Conservation (phyloP, 2,113 vertebrate genomes). For the Urocitellus parryii region DNA sequence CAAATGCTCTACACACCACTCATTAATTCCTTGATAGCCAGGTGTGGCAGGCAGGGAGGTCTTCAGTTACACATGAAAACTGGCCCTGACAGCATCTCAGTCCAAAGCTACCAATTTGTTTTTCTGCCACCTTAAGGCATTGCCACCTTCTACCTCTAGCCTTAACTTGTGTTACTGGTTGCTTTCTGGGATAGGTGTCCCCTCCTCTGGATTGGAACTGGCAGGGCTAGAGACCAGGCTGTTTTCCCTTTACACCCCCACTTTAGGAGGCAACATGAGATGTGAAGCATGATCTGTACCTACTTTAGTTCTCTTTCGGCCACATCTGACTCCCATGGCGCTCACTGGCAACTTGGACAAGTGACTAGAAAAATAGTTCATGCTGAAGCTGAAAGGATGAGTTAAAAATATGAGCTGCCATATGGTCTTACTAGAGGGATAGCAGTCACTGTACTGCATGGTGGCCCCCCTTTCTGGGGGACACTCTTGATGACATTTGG, state of each 20-base stretch:
- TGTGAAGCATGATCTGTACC: not conserved
- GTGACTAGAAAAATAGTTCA: slow-evolving; percentile 1
- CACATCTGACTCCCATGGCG: not conserved
- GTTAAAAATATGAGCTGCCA: not conserved
- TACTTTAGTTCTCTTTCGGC: not conserved
- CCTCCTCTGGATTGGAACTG: not conserved
- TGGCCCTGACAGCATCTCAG: not conserved
- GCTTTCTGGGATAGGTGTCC: not conserved
- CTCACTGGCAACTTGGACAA: not conserved
- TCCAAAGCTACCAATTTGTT: not conserved
- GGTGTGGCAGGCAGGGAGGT: not conserved
- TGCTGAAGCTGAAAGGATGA: not conserved
- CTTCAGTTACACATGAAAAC: not conserved
- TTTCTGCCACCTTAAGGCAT: not conserved
- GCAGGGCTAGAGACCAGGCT: not conserved
- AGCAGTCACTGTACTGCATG: not conserved
- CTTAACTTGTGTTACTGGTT: not conserved
- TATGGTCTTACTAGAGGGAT: not conserved
- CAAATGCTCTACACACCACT: not conserved
- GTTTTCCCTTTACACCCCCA: not conserved
- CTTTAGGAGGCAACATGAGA: not conserved
- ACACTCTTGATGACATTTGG: not conserved
- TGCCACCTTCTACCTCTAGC: not conserved
- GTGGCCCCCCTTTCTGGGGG: not conserved
- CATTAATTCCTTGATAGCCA: not conserved